Base-by-base conservation (phyloP, 2,113 vertebrate genomes). In the Melanocharis versteri region DNA sequence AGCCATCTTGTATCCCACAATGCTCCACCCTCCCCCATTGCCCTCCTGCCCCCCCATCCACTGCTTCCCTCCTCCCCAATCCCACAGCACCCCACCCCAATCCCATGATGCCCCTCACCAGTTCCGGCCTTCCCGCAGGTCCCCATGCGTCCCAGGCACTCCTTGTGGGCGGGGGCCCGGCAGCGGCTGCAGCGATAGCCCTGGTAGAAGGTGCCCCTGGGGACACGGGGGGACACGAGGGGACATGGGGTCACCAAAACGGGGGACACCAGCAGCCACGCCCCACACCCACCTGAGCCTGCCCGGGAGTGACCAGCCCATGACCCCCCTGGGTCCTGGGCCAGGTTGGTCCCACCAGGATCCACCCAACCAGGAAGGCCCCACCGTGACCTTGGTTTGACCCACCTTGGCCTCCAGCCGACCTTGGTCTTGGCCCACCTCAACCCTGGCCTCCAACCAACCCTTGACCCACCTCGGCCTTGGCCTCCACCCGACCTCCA, bases 161-260 rank as follows among this genome's bases (percentile, higher is more conserved):
- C 99, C 96, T 99, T 99, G 95, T 99, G 99, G 7, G 99, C 99
- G 0, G 99, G 98, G 40, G 98, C 98, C 80, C 98, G 98, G 94
- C 99, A 99, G 33, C 98, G 98, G 13, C 95, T 97, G 90, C 99
- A 99, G 39, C 98, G 98, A 68, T 99, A 99, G 19, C 99, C 99
- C 95, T 99, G 99, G 90, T 99, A 99, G 96, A 99, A 51, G 30
- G 69, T 71, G 69, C 69, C 69, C 50, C 69, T 71, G 66, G 45
- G 66, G 66, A 69, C 65, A 48, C 5, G 8, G 15, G 27, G 45
- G 65, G 39, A 42, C 39, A 62, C 7, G 6, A 6, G 10, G 60
- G 61, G 61, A 31, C 65, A 68, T 13, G 7, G 45, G 45, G 68
- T 22, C 68, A 39, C 3, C 27, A 15, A 7, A 21, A 53, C 48